phyloP scores from a whole-genome alignment of 35 echinoderm and acorn worm genomes.

The Heliocidaris tuberculata region DNA sequence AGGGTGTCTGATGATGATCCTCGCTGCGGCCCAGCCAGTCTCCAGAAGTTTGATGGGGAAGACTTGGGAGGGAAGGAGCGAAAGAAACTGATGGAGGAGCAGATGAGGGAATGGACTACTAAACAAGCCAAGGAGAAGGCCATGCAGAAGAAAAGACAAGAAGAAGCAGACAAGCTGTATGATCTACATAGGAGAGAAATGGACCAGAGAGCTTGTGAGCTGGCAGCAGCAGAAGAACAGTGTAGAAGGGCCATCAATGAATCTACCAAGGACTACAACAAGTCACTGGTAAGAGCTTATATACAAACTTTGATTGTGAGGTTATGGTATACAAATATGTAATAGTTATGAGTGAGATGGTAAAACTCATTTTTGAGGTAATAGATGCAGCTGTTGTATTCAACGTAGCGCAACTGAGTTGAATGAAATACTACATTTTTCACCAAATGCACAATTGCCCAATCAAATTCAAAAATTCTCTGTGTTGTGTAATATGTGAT shows the following conservation, averaged over 20 bases:
- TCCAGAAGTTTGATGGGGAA: conserved; percentile 94
- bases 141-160: conserved; percentile 51
- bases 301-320: not conserved
- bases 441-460: too few relatives aligned
- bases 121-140: conserved; percentile 85
- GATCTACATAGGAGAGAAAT: conserved; percentile 87
- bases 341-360: not conserved
- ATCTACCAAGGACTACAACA: conserved; percentile 88
- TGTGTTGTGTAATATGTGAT: too few relatives aligned
- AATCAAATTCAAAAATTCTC: too few relatives aligned
- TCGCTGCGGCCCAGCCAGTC: conserved; percentile 77
- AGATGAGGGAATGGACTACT: conserved; percentile 95
- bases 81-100: conserved; percentile 89
- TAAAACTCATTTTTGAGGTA: too few relatives aligned
- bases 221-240: conserved; percentile 69
- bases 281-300: conserved; percentile 76
- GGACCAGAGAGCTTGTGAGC: conserved; percentile 89
- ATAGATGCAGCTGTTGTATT: too few relatives aligned
- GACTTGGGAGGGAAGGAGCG: conserved; percentile 81
- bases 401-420: too few relatives aligned
- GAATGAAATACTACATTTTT: too few relatives aligned
- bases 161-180: conserved; percentile 85
- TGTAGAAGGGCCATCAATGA: conserved; percentile 89
- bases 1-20: conserved; percentile 91
- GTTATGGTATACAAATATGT: not conserved